Conservation (phyloP, 2,113 vertebrate genomes). For the Ceratotherium simum region DNA sequence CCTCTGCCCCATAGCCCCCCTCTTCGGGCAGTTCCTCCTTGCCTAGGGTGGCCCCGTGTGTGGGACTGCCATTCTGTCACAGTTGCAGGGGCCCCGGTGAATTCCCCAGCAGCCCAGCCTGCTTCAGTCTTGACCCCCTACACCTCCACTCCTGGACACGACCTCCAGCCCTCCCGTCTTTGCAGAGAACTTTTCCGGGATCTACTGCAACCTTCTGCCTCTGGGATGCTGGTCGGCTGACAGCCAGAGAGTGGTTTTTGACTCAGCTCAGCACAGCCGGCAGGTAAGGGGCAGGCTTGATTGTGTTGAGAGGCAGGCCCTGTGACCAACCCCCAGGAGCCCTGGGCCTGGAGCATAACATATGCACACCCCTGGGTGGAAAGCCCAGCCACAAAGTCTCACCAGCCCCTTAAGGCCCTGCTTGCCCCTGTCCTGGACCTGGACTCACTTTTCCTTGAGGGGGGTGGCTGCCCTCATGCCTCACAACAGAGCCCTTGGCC, state of each 20-base stretch:
- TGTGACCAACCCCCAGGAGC: neutral
- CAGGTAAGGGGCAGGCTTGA: constrained; percentile 84
- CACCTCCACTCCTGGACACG: neutral
- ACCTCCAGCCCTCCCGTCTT: neutral
- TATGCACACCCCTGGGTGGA: neutral
- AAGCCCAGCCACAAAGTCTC: neutral
- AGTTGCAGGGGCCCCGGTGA: neutral
- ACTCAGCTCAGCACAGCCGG: constrained; percentile 91
- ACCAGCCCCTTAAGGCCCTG: neutral
- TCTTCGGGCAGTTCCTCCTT: neutral
- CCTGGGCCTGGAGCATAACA: neutral
- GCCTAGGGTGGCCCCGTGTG: neutral
- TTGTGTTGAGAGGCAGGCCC: neutral
- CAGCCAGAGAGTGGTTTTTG: constrained; percentile 91
- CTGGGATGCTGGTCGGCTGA: constrained; percentile 94
- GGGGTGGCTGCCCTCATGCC: neutral
- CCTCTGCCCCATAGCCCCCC: neutral
- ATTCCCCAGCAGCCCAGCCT: neutral
- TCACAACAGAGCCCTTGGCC: neutral
- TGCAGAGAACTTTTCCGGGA: constrained; percentile 90
- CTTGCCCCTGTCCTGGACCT: neutral
- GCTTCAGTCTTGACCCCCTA: neutral
- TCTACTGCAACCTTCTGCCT: constrained; percentile 91
- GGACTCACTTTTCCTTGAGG: neutral
- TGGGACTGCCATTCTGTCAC: neutral